Conservation (phyloP, 2,797 vertebrate species). For the Cossypha caffra region DNA sequence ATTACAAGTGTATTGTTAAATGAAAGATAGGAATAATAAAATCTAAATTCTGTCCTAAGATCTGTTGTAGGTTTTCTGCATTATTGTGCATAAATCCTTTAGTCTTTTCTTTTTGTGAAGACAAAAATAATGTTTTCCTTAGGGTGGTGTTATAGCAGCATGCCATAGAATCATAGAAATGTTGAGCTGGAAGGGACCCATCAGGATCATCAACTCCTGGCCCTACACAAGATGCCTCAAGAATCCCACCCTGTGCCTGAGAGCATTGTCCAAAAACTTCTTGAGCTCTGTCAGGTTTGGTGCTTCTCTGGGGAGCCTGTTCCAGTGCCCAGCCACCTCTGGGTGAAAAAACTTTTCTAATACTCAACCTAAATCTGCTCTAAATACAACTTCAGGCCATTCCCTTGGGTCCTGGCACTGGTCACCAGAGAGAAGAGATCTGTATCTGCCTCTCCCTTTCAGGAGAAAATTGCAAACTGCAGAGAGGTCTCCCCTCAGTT, state of each 20-base stretch:
- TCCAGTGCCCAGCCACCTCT: neutral
- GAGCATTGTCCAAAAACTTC: neutral
- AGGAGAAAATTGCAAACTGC: neutral
- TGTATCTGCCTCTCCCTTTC: neutral
- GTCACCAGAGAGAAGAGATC: neutral
- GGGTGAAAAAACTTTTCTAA: neutral
- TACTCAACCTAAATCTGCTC: neutral
- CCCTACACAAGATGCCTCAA: neutral
- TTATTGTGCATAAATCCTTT: neutral
- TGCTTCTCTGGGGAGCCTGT: neutral
- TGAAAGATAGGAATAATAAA: neutral
- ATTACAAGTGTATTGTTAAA: neutral
- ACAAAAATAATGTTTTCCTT: neutral
- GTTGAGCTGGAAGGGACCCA: neutral
- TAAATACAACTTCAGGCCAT: neutral
- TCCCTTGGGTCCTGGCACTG: neutral
- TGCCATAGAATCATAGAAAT: neutral
- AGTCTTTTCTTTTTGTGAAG: neutral
- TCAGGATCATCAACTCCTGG: neutral
- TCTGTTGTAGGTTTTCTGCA: neutral
- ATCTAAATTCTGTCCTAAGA: neutral
- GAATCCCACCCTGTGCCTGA: neutral
- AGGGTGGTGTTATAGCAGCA: neutral
- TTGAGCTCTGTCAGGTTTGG: neutral
- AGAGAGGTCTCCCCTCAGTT: rapidly evolving